Conservation (phyloP, 2,888 invertebrate genomes). For the Mesodorylaimus sp. region DNA sequence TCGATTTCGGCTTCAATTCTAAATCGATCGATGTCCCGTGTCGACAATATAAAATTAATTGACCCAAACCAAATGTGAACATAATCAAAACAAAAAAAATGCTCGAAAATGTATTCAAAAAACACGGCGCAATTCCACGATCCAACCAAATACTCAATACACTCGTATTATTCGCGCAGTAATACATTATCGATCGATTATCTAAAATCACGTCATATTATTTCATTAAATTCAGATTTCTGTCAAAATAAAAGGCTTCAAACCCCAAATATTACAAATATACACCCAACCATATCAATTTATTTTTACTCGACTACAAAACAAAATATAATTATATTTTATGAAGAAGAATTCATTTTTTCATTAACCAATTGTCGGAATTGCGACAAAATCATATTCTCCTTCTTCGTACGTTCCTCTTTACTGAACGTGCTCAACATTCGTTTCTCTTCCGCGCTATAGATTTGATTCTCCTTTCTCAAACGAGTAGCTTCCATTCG, state of each 20-base stretch:
- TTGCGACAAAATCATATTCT: constrained; percentile 82
- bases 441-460: constrained; percentile 95
- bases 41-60: constrained; percentile 4
- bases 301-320: neutral
- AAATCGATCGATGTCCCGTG: neutral
- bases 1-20: neutral
- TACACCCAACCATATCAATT: neutral
- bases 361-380: constrained; percentile 61
- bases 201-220: too few relatives aligned
- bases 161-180: constrained; percentile 8
- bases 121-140: constrained; percentile 9
- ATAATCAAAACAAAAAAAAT: neutral
- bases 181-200: too few relatives aligned
- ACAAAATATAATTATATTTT: neutral
- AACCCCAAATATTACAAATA: neutral
- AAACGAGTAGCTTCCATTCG: constrained; percentile 99
- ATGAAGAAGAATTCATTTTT: constrained; percentile 7
- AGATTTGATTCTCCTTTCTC: constrained; percentile 97
- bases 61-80: neutral
- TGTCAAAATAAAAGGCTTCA: neutral
- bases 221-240: neutral
- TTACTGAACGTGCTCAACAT: constrained; percentile 94
- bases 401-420: constrained; percentile 83
- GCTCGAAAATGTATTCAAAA: constrained; percentile 7
- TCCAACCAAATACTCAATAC: constrained; percentile 6